Evolutionary conservation across 2,797 vertebrate species (phyloP).

Genomic region (Alectoris magna): DNA sequence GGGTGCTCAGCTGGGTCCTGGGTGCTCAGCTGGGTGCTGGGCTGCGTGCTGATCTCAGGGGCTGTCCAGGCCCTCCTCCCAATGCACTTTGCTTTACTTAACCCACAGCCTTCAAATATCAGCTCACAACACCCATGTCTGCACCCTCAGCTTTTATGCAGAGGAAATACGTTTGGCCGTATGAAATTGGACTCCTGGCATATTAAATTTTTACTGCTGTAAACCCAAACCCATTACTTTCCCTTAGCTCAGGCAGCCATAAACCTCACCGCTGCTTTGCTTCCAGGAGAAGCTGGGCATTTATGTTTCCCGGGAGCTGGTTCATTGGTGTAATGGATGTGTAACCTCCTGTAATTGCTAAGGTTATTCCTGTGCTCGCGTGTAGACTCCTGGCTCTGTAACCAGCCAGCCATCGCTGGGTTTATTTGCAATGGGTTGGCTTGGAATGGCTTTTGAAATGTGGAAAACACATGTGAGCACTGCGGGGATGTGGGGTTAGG

Average conservation of each 20-base stretch:
- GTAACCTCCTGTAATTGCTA: constrained; percentile 24
- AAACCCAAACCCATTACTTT: not conserved
- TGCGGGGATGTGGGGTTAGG: not conserved
- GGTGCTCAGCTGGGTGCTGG: too few relatives aligned
- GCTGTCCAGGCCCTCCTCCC: too few relatives aligned
- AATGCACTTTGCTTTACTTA: too few relatives aligned
- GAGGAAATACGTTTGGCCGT: not conserved
- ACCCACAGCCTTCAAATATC: not conserved
- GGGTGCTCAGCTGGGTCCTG: too few relatives aligned
- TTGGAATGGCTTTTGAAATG: not conserved
- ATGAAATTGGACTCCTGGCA: not conserved
- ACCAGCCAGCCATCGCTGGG: not conserved
- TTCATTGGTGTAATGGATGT: constrained; percentile 18
- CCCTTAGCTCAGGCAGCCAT: not conserved
- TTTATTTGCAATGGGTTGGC: not conserved
- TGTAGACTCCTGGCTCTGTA: not conserved
- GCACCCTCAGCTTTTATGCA: not conserved
- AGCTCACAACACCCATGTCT: fast-evolving
- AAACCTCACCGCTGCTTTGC: not conserved
- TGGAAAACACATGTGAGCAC: not conserved
- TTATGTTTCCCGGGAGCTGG: constrained; percentile 35
- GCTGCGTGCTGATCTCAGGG: too few relatives aligned
- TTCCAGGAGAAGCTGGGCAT: not conserved
- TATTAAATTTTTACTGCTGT: not conserved
- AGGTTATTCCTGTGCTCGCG: not conserved